Conservation (phyloP, 2,113 vertebrate species). For the Lepisosteus osseus region DNA sequence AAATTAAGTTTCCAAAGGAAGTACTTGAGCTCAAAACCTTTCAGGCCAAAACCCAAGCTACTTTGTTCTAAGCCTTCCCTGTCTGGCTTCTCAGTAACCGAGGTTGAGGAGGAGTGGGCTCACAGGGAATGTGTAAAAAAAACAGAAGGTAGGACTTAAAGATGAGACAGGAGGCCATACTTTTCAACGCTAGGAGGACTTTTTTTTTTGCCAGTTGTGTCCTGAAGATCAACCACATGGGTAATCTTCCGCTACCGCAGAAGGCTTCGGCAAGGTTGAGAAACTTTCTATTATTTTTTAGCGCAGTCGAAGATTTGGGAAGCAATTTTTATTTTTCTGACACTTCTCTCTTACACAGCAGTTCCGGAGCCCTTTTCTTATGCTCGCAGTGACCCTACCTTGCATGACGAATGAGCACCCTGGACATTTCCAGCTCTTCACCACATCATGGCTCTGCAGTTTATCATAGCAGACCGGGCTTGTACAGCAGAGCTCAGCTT, state of each 20-base stretch:
- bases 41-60: constrained; percentile 21
- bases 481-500: background rate
- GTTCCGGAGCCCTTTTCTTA: background rate
- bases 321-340: constrained; percentile 1
- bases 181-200: too few species aligned
- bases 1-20: constrained; percentile 47
- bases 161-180: too few species aligned
- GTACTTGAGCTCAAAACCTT: constrained; percentile 28
- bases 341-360: background rate
- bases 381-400: background rate
- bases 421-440: background rate
- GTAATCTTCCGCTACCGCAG: too few species aligned
- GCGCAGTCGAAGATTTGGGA: background rate
- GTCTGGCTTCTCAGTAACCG: background rate
- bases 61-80: background rate
- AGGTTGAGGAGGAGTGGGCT: too few species aligned
- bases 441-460: background rate
- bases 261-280: background rate
- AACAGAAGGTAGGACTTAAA: too few species aligned
- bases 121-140: too few species aligned
- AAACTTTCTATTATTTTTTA: background rate
- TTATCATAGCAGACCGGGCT: background rate
- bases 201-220: too few species aligned
- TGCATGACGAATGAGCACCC: constrained; percentile 8
- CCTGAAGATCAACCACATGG: too few species aligned